Evolutionary conservation across 2,113 vertebrate genomes (phyloP), one percentile per base, ranked within the genome.

Genomic region (Danionella cerebrum): DNA sequence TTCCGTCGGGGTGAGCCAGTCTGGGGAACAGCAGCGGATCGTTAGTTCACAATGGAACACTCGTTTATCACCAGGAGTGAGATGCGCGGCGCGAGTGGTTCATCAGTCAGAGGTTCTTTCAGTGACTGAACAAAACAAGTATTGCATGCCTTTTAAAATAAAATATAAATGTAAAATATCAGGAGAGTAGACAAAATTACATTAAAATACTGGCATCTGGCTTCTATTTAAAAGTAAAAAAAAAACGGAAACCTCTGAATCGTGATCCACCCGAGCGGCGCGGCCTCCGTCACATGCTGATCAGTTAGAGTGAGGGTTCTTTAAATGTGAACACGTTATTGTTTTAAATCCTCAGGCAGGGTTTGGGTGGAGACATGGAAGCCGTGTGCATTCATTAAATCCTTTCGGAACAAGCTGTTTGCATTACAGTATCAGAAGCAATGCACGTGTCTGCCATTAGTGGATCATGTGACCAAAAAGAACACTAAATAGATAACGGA

Each of bases 1-100:
- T 98, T 51, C 92, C 95, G 9, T 98, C 95, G 7, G 86, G 95
- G 72, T 96, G 91, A 10, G 90, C 96, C 76, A 98, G 78, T 79
- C 96, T 98, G 89, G 78, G 82, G 78, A 85, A 10, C 77, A 45
- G 38, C 16, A 42, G n/a, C n/a, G 24, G 8, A 25, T 1, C 14
- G 53, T 69, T 53, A 47, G 19, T n/a, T n/a, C n/a, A n/a, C n/a
- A n/a, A 1, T 8, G 16, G 42, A 7, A 59, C 57, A 29, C 38
- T 6, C 1, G 1, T 8, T 6, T n/a, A n/a, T n/a, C n/a, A n/a
- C n/a, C n/a, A n/a, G n/a, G n/a, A n/a, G n/a, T n/a, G n/a, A n/a
- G n/a, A n/a, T n/a, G n/a, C n/a, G n/a, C n/a, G n/a, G n/a, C n/a
- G 24, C 14, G 54, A 24, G 35, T 60, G 57, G 21, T 60, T 60